Base-by-base conservation (phyloP, 2,888 invertebrate species). In the Drosophila nigricruria region DNA sequence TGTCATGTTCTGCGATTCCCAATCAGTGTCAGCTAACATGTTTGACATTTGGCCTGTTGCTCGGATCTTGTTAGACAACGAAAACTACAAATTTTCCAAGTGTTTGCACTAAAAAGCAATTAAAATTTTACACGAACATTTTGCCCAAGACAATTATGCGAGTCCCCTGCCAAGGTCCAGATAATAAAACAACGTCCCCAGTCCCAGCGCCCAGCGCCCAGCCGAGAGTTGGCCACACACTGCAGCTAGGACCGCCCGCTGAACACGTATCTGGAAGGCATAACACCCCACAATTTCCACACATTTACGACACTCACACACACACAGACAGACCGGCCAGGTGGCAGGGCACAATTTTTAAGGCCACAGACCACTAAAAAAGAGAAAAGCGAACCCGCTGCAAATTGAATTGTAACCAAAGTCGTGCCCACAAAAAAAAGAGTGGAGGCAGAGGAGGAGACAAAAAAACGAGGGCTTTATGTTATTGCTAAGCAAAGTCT, bases 381-480 rank as follows among this genome's bases (percentile, higher is more conserved):
- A 61, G 58, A 63, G 69, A 65, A 73, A 70, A 68, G 63, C 81
- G 79, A n/a, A n/a, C 70, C 59, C 78, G 67, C 80, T 81, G 89
- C 87, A 85, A 88, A 85, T 85, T 85, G 84, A 85, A 85, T 88
- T 89, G 84, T 85, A 89, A 89, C 84, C 84, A 88, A 87, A 87
- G 84, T 83, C 73, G 77, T 82, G 82, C 65, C 67, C 61, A 40
- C 76, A 62, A 64, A 49, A 45, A 27, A 45, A 16, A 40, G 9
- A 52, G 47, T 9, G 25, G 18, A 14, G 60, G 60, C 32, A 32
- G 60, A 1, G 8, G 30, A 8, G 8, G 30, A 30, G 57, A 38
- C 47, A 43, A 25, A 18, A 65, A 62, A 67, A 65, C 53, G 73
- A 66, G 54, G 80, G 69, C 62, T 73, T 80, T 76, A 67, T 68